Percentiles rank a stretch among this genome's conserved stretches.
phyloP scores from a whole-genome alignment of 2,888 invertebrate genomes.

The Nephrotoma guestfalica region DNA sequence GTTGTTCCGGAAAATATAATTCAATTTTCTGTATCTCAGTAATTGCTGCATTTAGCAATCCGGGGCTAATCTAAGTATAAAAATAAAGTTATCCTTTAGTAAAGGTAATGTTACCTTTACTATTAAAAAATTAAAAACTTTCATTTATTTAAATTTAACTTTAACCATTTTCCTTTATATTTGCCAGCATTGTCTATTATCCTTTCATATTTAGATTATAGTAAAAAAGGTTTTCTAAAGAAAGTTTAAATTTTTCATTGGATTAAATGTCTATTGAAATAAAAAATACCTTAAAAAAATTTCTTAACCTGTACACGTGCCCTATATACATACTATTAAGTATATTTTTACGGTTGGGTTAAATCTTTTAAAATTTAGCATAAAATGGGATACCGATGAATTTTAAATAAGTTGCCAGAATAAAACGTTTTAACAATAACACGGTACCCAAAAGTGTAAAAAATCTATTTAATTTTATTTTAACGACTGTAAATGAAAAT shows the following conservation, averaged over 20 bases:
- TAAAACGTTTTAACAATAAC: not conserved
- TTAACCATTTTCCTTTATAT: too few relatives aligned
- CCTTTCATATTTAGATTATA: not conserved
- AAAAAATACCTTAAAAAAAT: not conserved
- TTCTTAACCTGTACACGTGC: not conserved
- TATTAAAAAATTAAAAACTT: not conserved
- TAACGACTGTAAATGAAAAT: not conserved
- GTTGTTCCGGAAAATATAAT: too few relatives aligned
- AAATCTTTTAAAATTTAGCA: not conserved
- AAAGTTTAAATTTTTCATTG: not conserved
- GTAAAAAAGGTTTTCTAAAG: not conserved
- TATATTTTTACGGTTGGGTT: not conserved
- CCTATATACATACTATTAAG: not conserved
- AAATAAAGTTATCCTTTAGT: not conserved
- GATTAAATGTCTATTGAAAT: not conserved
- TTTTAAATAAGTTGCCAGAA: not conserved
- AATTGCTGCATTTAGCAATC: not conserved
- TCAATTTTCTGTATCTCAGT: too few relatives aligned
- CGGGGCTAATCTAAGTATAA: not conserved
- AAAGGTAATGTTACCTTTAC: not conserved
- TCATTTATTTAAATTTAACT: not conserved
- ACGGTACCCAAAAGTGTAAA: not conserved
- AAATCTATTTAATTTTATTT: not conserved
- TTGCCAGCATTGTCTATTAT: not conserved
- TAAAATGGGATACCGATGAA: not conserved